Evolutionary conservation across 1,140 invertebrate species (phyloP), one percentile per base, ranked within the genome.

Genomic region (Drosophila sp.): DNA sequence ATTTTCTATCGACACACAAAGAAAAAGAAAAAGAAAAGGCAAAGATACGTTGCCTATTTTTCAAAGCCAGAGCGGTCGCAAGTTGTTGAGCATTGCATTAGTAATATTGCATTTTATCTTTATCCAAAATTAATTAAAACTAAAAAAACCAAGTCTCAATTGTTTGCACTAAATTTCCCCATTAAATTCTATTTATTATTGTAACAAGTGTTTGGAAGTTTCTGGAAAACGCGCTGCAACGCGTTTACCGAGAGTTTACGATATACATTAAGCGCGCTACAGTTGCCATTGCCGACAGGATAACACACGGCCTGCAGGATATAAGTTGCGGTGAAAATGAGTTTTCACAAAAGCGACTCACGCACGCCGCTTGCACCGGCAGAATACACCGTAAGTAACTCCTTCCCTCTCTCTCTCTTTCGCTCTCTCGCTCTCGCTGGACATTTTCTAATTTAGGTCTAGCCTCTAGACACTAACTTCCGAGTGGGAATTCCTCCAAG

Each of bases 301-400:
- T 64, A 59, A 64, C 59, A 61, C 14, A 27, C 32, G 13, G 16
- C 40, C 50, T 7, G 21, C 18, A 53, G 48, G 71, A 73, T 40
- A 57, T 29, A 34, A n/a, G 56, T 48, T 54, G 38, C 50, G 41
- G 72, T 70, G 72, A 79, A 67, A 65, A 91, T 91, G 90, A 91
- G 90, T 89, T 91, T 91, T 74, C 90, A 91, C 73, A 91, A 91
- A 73, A 91, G 90, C 80, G 79, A 91, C 59, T 91, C 90, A 57
- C 87, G 90, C 66, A 91, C 90, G 78, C 90, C 90, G 45, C 62
- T 91, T 61, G 75, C 90, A 61, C 90, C 90, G 48, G 76, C 84
- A 14, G 83, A 90, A 75, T 91, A 91, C 57, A 91, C 87, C 64
- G 90, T 91, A 91, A 91, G 90, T 91, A 90, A 11, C 2, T 40